Percentiles rank a stretch among this genome's conserved stretches.
Evolutionary conservation across 1,140 invertebrate species (phyloP).

Genomic region (Cydia fagiglandana): DNA sequence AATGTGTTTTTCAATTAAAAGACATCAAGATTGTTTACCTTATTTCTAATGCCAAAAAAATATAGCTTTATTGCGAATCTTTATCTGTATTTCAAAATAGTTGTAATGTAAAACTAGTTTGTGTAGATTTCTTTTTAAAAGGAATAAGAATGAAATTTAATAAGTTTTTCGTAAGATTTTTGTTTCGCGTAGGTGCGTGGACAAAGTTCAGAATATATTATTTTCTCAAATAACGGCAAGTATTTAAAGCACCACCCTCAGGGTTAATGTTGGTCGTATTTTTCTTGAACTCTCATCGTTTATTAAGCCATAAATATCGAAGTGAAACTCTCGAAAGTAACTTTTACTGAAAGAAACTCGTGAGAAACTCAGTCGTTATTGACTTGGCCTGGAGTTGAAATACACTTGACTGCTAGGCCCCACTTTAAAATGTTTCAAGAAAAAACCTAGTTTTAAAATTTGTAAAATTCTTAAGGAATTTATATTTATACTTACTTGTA

Average conservation of each 20-base stretch:
- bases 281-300: constrained; percentile 11
- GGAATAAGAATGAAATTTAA: no score
- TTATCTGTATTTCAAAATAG: no score
- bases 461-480: not conserved
- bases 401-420: not conserved
- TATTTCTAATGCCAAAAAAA: no score
- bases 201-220: not conserved
- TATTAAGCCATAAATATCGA: constrained; percentile 13
- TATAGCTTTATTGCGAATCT: no score
- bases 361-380: not conserved
- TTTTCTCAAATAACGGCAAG: not conserved
- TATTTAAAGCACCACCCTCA: not conserved
- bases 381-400: not conserved
- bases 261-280: not conserved
- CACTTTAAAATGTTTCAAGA: not conserved
- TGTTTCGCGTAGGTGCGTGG: no score
- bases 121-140: no score
- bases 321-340: constrained; percentile 11
- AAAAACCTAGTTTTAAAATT: not conserved
- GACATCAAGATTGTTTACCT: no score
- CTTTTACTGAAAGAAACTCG: constrained; percentile 11
- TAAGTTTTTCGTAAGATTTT: no score
- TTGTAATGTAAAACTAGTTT: no score
- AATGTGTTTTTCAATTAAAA: no score
- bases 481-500: no score